Percentiles rank a stretch among this genome's conserved stretches.
These are phyloP conservation scores for Hypsopygia costalis DNA, from an alignment of 2,888 invertebrate species.

Conservation along the genomic window DNA sequence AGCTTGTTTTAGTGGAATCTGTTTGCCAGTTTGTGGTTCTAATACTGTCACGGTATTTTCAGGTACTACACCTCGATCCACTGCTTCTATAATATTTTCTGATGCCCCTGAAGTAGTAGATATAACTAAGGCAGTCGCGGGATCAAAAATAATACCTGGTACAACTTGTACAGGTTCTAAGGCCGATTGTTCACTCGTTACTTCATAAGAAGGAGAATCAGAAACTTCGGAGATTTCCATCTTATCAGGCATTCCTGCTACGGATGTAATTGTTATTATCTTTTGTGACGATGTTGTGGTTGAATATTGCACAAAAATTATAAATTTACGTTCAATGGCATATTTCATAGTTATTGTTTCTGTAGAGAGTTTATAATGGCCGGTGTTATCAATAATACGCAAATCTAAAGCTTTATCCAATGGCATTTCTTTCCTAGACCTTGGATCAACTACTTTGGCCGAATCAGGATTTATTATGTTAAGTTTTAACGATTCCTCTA, in stretches of 20 bases:
- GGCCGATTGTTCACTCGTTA: slow-evolving; percentile 55
- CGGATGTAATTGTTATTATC: slow-evolving; percentile 86
- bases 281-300: slow-evolving; percentile 77
- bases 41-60: slow-evolving; percentile 84
- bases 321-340: slow-evolving; percentile 84
- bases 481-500: slow-evolving; percentile 92
- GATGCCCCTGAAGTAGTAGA: slow-evolving; percentile 86
- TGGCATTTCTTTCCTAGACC: slow-evolving; percentile 84
- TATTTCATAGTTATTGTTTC: slow-evolving; percentile 85
- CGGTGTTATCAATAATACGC: slow-evolving; percentile 87
- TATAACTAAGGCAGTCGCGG: slow-evolving; percentile 86
- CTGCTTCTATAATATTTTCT: slow-evolving; percentile 86
- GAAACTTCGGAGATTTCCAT: slow-evolving; percentile 83
- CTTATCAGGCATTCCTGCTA: slow-evolving; percentile 85
- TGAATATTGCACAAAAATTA: slow-evolving; percentile 81
- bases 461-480: slow-evolving; percentile 92
- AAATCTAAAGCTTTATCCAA: slow-evolving; percentile 88
- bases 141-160: slow-evolving; percentile 89
- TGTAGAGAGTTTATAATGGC: slow-evolving; percentile 83
- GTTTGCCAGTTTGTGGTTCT: slow-evolving; percentile 85
- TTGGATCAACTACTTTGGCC: slow-evolving; percentile 89
- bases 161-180: slow-evolving; percentile 87
- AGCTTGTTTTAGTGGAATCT: slow-evolving; percentile 87
- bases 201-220: slow-evolving; percentile 31
- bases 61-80: slow-evolving; percentile 87